These are phyloP conservation scores for Mercenaria mercenaria DNA, from an alignment of 1,140 invertebrate species.

Conservation along the genomic window DNA sequence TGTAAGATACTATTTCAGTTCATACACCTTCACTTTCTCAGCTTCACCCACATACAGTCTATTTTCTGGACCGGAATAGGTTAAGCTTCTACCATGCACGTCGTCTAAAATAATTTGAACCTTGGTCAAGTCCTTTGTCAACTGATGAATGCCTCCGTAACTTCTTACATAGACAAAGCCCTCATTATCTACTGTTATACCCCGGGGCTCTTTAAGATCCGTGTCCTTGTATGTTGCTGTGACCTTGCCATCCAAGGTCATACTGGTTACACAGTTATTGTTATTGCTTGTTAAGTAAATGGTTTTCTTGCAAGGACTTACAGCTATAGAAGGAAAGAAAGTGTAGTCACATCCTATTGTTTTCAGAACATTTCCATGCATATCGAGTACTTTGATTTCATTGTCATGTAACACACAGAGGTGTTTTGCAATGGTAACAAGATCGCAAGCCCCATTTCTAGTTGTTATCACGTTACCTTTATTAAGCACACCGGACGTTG, in stretches of 20 bases:
- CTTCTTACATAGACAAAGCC: neutral
- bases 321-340: neutral
- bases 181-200: neutral
- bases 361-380: neutral
- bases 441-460: neutral
- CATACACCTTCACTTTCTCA: no score
- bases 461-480: neutral
- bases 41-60: neutral
- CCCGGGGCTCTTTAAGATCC: neutral
- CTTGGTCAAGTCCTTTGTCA: neutral
- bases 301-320: neutral
- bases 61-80: neutral
- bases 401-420: neutral
- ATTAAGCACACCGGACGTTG: neutral
- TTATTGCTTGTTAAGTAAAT: neutral
- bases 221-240: neutral
- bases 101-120: neutral
- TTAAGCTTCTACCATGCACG: neutral
- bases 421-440: neutral
- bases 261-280: neutral
- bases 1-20: no score
- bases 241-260: neutral
- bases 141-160: neutral
- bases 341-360: neutral
- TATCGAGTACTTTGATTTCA: neutral